These are phyloP conservation scores for Gymnocephalus cernua DNA, from an alignment of 2,113 vertebrate genomes.

Conservation along the genomic window DNA sequence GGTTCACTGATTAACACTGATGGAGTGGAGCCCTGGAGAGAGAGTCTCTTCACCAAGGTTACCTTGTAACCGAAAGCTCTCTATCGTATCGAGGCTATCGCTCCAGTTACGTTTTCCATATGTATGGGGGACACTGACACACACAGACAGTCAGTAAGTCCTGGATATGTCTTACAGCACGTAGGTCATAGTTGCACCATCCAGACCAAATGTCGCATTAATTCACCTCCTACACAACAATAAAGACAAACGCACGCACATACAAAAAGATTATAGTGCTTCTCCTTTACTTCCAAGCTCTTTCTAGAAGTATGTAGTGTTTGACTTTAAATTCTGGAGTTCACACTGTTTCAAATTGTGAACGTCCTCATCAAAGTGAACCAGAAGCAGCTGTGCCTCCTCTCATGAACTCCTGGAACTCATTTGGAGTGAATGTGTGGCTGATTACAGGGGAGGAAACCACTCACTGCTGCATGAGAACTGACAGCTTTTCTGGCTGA, in stretches of 20 bases:
- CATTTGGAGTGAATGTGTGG: conserved; percentile 45
- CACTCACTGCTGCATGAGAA: conserved; percentile 1
- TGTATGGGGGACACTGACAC: background rate
- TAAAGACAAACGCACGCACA: background rate
- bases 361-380: conserved; percentile 9
- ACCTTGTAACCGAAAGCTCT: no score
- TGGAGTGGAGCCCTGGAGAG: no score
- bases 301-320: background rate
- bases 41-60: no score
- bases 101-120: no score
- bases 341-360: background rate
- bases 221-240: background rate
- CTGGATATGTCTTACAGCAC: conserved; percentile 5
- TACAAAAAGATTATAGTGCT: background rate
- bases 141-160: conserved; percentile 23
- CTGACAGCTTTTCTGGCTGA: conserved; percentile 12
- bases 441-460: conserved; percentile 50
- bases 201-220: conserved; percentile 19
- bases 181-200: background rate
- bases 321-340: background rate
- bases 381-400: conserved; percentile 30
- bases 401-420: conserved; percentile 20
- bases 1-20: no score
- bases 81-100: no score
- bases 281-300: background rate